Evolutionary conservation across 2,113 vertebrate genomes (phyloP).

Genomic region (Ameiurus melas): DNA sequence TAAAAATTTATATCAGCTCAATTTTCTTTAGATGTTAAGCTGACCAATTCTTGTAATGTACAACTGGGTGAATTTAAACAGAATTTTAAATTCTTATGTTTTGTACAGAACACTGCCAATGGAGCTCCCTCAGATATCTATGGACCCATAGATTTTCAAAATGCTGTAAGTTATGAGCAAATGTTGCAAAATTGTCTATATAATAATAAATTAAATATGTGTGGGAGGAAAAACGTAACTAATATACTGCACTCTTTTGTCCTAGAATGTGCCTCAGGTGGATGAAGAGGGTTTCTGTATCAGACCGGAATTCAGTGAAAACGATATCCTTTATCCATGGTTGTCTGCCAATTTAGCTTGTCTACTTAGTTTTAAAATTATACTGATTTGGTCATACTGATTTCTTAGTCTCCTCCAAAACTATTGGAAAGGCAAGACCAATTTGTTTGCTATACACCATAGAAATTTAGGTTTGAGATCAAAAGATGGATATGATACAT

Average conservation of each 20-base stretch:
- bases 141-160: conserved; percentile 71
- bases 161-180: conserved; percentile 60
- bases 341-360: neutral
- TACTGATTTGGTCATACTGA: neutral
- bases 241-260: neutral
- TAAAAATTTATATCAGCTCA: neutral
- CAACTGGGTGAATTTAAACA: neutral
- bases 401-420: neutral
- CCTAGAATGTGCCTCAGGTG: conserved; percentile 89
- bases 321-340: conserved; percentile 83
- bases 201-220: neutral
- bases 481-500: too few relatives aligned
- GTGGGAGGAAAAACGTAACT: neutral
- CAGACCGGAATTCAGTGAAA: conserved; percentile 88
- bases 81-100: conserved; percentile 31
- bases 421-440: too few relatives aligned
- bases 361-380: neutral
- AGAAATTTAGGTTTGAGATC: too few relatives aligned
- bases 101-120: conserved; percentile 68
- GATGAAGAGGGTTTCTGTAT: conserved; percentile 97
- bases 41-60: neutral
- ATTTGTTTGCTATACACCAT: too few relatives aligned
- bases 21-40: neutral
- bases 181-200: conserved; percentile 23
- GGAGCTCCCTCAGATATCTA: conserved; percentile 64